Evolutionary conservation across 2,113 vertebrate species (phyloP).

Genomic region (Anolis sagrei): DNA sequence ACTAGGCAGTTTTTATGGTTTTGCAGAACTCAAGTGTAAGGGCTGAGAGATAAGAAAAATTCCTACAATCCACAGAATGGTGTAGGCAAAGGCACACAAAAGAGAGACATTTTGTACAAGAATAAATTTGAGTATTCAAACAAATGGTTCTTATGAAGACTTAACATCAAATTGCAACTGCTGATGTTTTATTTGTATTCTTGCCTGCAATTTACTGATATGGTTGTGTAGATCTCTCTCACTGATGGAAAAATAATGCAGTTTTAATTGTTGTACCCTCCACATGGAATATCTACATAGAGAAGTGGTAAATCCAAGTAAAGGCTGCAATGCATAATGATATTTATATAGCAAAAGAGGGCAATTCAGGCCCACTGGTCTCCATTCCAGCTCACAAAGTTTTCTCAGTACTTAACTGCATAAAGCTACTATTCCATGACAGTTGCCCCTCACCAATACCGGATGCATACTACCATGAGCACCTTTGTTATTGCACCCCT

Average conservation of each 20-base stretch:
- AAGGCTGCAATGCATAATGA: neutral
- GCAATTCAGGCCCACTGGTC: too few relatives aligned
- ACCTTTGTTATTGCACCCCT: too few relatives aligned
- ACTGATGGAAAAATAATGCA: neutral
- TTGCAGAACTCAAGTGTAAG: too few relatives aligned
- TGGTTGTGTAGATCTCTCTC: neutral
- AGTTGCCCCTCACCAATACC: too few relatives aligned
- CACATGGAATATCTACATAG: neutral
- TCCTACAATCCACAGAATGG: neutral
- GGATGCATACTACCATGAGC: too few relatives aligned
- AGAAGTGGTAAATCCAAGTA: neutral
- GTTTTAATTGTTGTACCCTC: neutral
- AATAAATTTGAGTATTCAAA: neutral
- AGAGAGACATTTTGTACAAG: neutral
- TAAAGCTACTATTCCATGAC: too few relatives aligned
- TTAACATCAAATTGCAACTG: neutral
- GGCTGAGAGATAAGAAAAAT: neutral
- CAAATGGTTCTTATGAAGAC: neutral
- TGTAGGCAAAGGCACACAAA: neutral
- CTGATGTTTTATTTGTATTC: neutral
- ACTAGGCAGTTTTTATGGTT: too few relatives aligned
- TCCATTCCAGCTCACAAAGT: too few relatives aligned
- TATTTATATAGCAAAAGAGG: neutral
- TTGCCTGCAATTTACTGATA: neutral
- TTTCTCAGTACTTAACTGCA: too few relatives aligned